Evolutionary conservation across 2,113 vertebrate genomes (phyloP).

Genomic region (Chunga burmeisteri): DNA sequence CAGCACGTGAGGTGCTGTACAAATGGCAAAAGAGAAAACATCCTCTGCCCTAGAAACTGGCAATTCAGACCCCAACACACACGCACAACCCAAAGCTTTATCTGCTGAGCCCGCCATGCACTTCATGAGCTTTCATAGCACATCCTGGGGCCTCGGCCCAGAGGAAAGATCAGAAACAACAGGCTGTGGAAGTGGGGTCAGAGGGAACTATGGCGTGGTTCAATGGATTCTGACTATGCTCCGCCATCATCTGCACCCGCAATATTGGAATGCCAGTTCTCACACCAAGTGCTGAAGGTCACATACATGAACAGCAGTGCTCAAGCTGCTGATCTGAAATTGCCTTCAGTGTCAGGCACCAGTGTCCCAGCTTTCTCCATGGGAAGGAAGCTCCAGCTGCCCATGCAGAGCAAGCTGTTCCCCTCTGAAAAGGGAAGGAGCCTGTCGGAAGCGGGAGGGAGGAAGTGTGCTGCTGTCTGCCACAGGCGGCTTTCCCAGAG

Average conservation of each 20-base stretch:
- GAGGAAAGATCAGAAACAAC: background rate
- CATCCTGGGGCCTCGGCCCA: fast-evolving
- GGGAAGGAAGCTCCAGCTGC: background rate
- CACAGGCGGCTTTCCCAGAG: fast-evolving
- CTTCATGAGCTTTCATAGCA: background rate
- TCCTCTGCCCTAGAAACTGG: background rate
- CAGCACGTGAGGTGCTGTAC: background rate
- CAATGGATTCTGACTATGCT: background rate
- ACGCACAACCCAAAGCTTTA: background rate
- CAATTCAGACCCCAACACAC: background rate
- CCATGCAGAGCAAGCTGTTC: background rate
- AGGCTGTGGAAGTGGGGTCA: background rate
- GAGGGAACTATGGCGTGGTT: background rate
- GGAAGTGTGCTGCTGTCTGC: background rate
- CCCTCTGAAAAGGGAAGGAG: background rate
- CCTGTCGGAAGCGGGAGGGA: background rate
- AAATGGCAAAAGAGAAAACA: background rate
- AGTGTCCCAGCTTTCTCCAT: background rate
- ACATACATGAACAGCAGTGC: background rate
- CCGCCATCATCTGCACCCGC: fast-evolving
- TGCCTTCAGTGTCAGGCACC: background rate
- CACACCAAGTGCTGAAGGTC: background rate
- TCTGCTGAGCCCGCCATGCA: background rate
- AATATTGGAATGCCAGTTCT: background rate
- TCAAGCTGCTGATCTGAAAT: background rate